These are phyloP conservation scores for Gallinago media DNA, from an alignment of 2,113 vertebrate species.

Conservation along the genomic window DNA sequence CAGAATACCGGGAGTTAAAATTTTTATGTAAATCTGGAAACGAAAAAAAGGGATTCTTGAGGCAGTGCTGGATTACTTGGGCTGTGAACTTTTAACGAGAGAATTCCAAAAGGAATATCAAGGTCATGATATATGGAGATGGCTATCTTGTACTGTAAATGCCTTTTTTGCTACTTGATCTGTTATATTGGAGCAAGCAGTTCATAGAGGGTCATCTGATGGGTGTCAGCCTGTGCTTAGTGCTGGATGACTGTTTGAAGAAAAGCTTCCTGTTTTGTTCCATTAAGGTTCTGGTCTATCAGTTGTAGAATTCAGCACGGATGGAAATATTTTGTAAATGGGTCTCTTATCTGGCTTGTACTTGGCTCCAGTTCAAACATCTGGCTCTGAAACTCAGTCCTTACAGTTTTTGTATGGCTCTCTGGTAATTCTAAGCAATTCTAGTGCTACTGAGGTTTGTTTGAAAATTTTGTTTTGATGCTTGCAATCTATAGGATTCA, in stretches of 20 bases:
- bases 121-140: background rate
- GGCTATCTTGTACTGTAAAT: background rate
- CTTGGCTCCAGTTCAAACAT: conserved; percentile 22
- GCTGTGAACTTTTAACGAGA: background rate
- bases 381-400: background rate
- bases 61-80: background rate
- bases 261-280: conserved; percentile 53
- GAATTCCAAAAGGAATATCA: background rate
- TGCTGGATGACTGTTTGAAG: background rate
- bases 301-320: background rate
- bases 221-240: conserved; percentile 29
- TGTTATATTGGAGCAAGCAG: background rate
- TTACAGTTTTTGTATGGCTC: background rate
- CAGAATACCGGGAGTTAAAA: background rate
- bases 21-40: background rate
- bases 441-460: background rate
- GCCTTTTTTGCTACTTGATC: background rate
- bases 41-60: background rate
- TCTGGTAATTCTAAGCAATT: background rate
- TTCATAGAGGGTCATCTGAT: background rate
- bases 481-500: background rate
- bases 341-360: conserved; percentile 20
- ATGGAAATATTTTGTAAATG: conserved; percentile 34
- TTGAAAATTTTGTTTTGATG: background rate
- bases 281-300: background rate